Conservation (phyloP, 1,140 invertebrate genomes). For the Solen grandis region DNA sequence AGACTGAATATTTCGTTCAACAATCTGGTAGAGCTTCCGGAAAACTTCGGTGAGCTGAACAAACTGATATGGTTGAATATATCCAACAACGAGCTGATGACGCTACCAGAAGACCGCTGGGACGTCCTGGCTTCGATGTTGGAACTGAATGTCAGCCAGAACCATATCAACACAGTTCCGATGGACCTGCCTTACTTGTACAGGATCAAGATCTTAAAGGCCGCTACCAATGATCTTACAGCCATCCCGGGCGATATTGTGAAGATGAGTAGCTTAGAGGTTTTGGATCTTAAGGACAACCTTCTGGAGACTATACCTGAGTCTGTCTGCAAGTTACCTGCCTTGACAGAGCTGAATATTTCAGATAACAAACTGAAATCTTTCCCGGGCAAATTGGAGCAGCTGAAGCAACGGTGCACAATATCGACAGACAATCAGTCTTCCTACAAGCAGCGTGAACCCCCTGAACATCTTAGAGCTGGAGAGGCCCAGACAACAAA, state of each 20-base stretch:
- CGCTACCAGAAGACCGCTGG: slow-evolving; percentile 69
- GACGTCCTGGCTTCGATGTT: slow-evolving; percentile 71
- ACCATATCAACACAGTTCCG: slow-evolving; percentile 72
- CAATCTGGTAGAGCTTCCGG: slow-evolving; percentile 69
- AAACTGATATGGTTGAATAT: slow-evolving; percentile 70
- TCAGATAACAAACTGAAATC: slow-evolving; percentile 76
- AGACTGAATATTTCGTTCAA: slow-evolving; percentile 74
- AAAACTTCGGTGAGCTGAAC: slow-evolving; percentile 71
- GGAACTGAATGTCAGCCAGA: slow-evolving; percentile 69
- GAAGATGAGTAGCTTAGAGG: slow-evolving; percentile 71
- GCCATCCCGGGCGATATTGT: slow-evolving; percentile 70
- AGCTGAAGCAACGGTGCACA: slow-evolving; percentile 62
- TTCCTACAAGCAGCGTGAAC: slow-evolving; percentile 66
- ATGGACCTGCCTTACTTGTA: slow-evolving; percentile 75
- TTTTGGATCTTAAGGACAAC: slow-evolving; percentile 74
- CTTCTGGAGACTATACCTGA: slow-evolving; percentile 75
- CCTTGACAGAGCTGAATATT: slow-evolving; percentile 72
- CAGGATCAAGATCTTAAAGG: slow-evolving; percentile 67
- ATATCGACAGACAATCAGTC: slow-evolving; percentile 65
- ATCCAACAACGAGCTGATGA: slow-evolving; percentile 72
- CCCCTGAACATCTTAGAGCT: slow-evolving; percentile 57
- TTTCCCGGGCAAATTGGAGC: slow-evolving; percentile 72
- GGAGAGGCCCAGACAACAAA: slow-evolving; percentile 63
- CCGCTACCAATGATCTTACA: slow-evolving; percentile 69
- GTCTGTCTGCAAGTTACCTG: slow-evolving; percentile 72